Evolutionary conservation across 2,113 vertebrate species (phyloP).

Genomic region (Ginglymostoma cirratum): DNA sequence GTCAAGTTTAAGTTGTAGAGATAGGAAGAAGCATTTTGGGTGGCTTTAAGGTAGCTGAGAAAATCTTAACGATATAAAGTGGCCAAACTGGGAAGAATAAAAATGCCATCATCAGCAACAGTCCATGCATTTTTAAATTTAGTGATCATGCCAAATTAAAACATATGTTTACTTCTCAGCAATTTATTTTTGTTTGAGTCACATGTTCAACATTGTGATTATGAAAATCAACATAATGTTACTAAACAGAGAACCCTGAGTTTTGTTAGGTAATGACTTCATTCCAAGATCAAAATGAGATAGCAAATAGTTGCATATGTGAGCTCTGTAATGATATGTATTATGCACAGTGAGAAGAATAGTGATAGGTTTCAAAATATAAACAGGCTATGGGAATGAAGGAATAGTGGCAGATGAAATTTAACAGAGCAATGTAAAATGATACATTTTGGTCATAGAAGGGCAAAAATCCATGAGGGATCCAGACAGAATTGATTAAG

Average conservation of each 20-base stretch:
- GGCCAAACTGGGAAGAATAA: not conserved
- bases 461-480: not conserved
- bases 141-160: not conserved
- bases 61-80: not conserved
- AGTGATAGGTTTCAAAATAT: not conserved
- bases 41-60: not conserved
- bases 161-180: not conserved
- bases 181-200: not conserved
- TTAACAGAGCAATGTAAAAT: not conserved
- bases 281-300: not conserved
- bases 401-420: not conserved
- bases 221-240: not conserved
- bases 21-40: conserved; percentile 16
- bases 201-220: not conserved
- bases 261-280: not conserved
- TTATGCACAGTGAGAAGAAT: not conserved
- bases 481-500: too few species aligned
- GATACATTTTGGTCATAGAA: not conserved
- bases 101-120: not conserved
- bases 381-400: not conserved
- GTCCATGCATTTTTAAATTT: not conserved
- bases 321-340: not conserved
- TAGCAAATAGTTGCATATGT: not conserved
- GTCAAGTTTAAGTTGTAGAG: conserved; percentile 16
- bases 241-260: not conserved